Evolutionary conservation across 2,888 invertebrate genomes (phyloP), one percentile per base, ranked within the genome.

Genomic region (Clistopyga incitator): DNA sequence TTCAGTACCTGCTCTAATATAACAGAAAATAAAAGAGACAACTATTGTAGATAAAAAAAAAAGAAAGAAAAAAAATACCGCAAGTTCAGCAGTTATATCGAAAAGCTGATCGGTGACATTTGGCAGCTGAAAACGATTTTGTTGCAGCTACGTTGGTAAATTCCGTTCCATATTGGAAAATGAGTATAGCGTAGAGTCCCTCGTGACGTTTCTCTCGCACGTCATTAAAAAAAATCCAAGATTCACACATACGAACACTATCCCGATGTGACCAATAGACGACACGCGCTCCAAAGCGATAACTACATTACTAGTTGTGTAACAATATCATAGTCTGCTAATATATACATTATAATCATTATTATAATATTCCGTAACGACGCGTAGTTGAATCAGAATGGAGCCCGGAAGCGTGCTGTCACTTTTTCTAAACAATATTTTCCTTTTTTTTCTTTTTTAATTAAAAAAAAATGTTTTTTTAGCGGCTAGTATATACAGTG

Each of bases 241-340:
- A 67, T 38, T 59, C n/a, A 54, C 11, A 38, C 54, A 29, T 3
- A 67, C 13, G 23, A 59, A 71, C 50, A 65, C 76, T 20, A 56
- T 76, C 65, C 71, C 70, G 45, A 72, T 77, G 79, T 68, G 83
- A 84, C 77, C 80, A 68, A 80, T 78, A 77, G 74, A 84, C 23
- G 68, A 80, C 25, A 61, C 23, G 59, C 80, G 68, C 59, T 74
- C 18, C 71, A 65, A 75, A 79, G 71, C 82, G 71, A 75, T 70
- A 65, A 75, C 34, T 83, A 65, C 78, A 75, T 78, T 71, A 65
- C 68, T 81, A 81, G 56, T 84, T 84, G 74, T 75, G 81, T 84
- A 81, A 84, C 81, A 75, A 34, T 84, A 84, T 84, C 68, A 74
- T 82, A 84, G 84, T 78, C 78, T 81, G 80, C 81, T 84, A 81